Evolutionary conservation across 1,140 invertebrate genomes (phyloP).

Genomic region (Bombus balteatus): DNA sequence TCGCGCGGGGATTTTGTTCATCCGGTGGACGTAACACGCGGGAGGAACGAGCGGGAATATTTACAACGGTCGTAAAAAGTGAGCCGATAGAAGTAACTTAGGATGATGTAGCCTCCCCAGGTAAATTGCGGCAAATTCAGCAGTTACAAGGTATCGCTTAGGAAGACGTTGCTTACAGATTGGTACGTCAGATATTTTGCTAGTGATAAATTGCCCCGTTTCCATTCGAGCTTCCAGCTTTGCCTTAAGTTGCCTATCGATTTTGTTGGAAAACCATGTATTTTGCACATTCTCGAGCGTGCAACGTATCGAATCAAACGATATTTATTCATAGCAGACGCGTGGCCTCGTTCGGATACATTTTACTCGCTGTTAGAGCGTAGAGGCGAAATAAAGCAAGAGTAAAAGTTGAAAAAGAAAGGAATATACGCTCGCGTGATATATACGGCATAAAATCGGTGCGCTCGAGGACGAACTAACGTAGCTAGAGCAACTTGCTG

Average conservation of each 20-base stretch:
- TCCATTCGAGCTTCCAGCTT: not conserved
- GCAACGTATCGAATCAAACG: not conserved
- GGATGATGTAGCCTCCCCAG: not conserved
- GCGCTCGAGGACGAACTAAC: not conserved
- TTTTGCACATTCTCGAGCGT: not conserved
- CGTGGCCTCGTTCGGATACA: not conserved
- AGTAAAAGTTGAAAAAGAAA: not conserved
- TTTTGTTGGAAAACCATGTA: not conserved
- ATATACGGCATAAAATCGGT: not conserved
- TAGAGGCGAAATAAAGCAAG: not conserved
- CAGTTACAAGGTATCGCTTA: not conserved
- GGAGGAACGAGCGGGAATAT: not conserved
- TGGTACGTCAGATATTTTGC: not conserved
- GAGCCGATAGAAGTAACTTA: not conserved
- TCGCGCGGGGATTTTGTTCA: not conserved
- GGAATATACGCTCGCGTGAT: not conserved
- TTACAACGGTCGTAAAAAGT: slow-evolving; percentile 15
- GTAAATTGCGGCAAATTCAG: not conserved
- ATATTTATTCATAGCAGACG: slow-evolving; percentile 8
- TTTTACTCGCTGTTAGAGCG: not conserved
- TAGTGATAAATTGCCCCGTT: not conserved
- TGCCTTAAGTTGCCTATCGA: not conserved
- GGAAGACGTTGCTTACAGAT: not conserved
- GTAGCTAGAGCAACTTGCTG: not conserved
- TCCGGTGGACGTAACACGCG: not conserved